These are phyloP conservation scores for Enteromius treurensis DNA, from an alignment of 2,797 vertebrate species.

Conservation along the genomic window DNA sequence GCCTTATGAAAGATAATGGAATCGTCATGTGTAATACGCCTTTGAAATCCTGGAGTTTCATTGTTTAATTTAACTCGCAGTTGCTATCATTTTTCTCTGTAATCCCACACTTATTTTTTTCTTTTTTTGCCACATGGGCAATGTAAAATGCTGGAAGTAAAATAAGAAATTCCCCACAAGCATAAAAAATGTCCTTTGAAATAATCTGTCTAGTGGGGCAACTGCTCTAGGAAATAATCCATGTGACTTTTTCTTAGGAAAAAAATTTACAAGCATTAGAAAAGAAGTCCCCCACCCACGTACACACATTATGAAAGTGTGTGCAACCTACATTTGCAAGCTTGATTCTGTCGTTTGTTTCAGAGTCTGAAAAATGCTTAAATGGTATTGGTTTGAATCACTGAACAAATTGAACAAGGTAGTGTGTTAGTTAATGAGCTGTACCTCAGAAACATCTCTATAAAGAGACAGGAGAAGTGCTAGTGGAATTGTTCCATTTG, in stretches of 20 bases:
- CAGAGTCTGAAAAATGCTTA: conserved; percentile 16
- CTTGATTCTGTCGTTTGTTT: conserved; percentile 18
- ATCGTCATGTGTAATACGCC: conserved; percentile 46
- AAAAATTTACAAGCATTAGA: conserved; percentile 17
- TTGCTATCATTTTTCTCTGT: not conserved
- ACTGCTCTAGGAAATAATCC: conserved; percentile 33
- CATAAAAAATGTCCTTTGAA: conserved; percentile 1
- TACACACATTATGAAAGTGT: conserved; percentile 18
- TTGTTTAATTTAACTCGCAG: conserved; percentile 34
- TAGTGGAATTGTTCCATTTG: conserved; percentile 37
- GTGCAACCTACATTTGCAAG: conserved; percentile 22
- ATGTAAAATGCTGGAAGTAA: conserved; percentile 22
- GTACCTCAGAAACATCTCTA: conserved; percentile 16
- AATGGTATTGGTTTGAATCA: conserved; percentile 32
- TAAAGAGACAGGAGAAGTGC: conserved; percentile 14
- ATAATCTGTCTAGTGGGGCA: conserved; percentile 20
- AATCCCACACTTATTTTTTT: not conserved
- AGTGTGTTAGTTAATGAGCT: conserved; percentile 45
- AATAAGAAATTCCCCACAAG: conserved; percentile 14
- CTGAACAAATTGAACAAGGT: conserved; percentile 45
- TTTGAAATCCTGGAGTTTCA: conserved; percentile 49
- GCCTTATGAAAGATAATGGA: conserved; percentile 68
- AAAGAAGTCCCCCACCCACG: not conserved
- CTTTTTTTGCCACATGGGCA: not conserved
- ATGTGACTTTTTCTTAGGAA: not conserved